These are phyloP conservation scores for Prosapia bicincta DNA, from an alignment of 2,888 invertebrate species.

Conservation along the genomic window DNA sequence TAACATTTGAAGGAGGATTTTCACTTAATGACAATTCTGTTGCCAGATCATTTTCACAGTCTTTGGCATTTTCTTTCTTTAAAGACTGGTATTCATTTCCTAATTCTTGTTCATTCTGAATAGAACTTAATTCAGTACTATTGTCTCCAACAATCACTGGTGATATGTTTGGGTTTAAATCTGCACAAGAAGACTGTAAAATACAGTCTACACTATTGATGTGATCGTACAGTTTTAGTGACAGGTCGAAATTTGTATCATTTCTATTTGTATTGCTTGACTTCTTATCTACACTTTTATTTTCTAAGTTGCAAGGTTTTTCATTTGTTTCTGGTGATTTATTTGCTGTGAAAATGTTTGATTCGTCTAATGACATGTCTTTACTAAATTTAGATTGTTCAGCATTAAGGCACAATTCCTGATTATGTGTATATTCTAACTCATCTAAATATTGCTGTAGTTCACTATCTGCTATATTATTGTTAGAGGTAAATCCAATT, in stretches of 20 bases:
- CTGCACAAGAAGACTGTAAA: constrained; percentile 2
- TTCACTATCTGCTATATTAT: constrained; percentile 47
- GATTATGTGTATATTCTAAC: constrained; percentile 42
- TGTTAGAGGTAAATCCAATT: constrained; percentile 23
- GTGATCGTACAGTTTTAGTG: not conserved
- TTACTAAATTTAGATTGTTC: constrained; percentile 39
- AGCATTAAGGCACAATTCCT: not conserved
- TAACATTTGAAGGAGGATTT: not conserved
- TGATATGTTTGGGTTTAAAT: not conserved
- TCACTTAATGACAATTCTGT: too few species aligned
- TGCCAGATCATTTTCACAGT: not conserved
- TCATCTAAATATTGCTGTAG: constrained; percentile 47
- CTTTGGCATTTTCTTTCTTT: constrained; percentile 1
- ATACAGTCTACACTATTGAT: not conserved
- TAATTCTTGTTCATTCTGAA: constrained; percentile 19
- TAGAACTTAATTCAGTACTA: not conserved
- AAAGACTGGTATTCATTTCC: not conserved
- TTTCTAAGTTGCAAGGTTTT: not conserved
- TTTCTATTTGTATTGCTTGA: not conserved
- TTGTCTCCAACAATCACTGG: not conserved
- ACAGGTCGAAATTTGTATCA: not conserved
- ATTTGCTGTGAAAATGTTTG: not conserved
- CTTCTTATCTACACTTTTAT: not conserved
- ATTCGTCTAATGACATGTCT: constrained; percentile 37
- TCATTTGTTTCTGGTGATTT: not conserved